Evolutionary conservation across 2,888 invertebrate species (phyloP).

Genomic region (Melinaea marsaeus): DNA sequence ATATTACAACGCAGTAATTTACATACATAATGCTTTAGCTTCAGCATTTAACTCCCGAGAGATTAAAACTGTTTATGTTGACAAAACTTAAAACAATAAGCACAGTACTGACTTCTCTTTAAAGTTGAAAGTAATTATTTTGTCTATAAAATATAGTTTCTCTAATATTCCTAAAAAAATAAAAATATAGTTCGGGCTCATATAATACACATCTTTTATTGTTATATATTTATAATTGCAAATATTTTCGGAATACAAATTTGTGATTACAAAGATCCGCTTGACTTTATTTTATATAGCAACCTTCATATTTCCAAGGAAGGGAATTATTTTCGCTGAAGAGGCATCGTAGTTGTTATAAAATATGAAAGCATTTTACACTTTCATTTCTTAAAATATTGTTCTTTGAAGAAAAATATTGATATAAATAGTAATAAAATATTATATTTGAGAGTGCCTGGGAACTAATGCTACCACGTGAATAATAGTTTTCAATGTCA

Average conservation of each 20-base stretch:
- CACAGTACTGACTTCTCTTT: slow-evolving; percentile 1
- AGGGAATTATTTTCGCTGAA: slow-evolving; percentile 9
- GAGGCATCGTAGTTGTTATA: slow-evolving; percentile 4
- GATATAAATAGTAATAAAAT: no score
- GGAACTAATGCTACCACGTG: no score
- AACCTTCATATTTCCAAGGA: slow-evolving; percentile 30
- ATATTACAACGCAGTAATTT: slow-evolving; percentile 9
- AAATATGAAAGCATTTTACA: neutral
- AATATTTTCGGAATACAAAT: slow-evolving; percentile 58
- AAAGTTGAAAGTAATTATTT: neutral
- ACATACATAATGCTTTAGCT: slow-evolving; percentile 10
- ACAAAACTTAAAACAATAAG: slow-evolving; percentile 2
- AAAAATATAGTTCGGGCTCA: no score
- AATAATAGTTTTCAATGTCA: no score
- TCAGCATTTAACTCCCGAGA: slow-evolving; percentile 9
- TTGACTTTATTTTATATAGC: slow-evolving; percentile 50
- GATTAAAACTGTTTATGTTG: slow-evolving; percentile 11
- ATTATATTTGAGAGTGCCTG: no score
- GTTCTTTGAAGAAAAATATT: no score
- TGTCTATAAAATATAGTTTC: no score
- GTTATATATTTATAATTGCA: neutral
- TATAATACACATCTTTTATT: neutral
- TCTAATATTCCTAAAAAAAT: no score
- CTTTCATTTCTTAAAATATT: no score
- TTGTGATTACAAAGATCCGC: slow-evolving; percentile 61